A percentile compares a stretch with the other conserved stretches of the same genome.
These are phyloP conservation scores for Tachuris rubrigastra DNA, from an alignment of 2,113 vertebrate genomes.

Conservation along the genomic window DNA sequence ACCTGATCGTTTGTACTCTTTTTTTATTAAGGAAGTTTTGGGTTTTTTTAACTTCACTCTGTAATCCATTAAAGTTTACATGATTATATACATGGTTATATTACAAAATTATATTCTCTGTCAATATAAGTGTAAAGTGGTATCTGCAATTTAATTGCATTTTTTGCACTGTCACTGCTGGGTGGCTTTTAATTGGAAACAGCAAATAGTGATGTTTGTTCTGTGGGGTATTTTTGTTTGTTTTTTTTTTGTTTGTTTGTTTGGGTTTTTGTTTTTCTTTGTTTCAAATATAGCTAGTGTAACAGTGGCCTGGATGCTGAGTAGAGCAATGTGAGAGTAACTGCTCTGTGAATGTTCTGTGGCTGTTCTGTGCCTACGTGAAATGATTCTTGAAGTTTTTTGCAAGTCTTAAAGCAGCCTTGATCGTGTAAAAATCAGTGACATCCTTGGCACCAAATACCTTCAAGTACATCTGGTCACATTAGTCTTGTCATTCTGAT, in stretches of 20 bases:
- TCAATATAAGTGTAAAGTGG: neutral
- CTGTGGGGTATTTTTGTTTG: neutral
- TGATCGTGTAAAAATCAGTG: neutral
- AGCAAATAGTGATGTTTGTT: neutral
- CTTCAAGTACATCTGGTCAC: neutral
- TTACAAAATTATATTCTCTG: neutral
- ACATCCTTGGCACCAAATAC: too few relatives aligned
- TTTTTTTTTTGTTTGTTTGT: neutral
- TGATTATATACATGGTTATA: neutral
- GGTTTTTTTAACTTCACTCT: neutral
- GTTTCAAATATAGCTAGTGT: neutral
- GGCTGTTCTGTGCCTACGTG: neutral
- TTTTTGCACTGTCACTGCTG: neutral
- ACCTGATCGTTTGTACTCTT: neutral
- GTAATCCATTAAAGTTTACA: neutral
- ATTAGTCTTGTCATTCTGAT: neutral
- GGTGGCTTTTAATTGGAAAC: neutral
- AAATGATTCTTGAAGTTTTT: neutral
- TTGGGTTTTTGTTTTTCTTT: neutral
- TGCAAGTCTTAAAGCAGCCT: neutral
- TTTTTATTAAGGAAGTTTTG: neutral
- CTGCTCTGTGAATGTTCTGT: neutral
- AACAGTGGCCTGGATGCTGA: neutral
- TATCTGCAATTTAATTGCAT: neutral
- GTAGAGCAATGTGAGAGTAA: neutral